phyloP scores from a whole-genome alignment of 1,140 invertebrate species.

The Phortica variegata region DNA sequence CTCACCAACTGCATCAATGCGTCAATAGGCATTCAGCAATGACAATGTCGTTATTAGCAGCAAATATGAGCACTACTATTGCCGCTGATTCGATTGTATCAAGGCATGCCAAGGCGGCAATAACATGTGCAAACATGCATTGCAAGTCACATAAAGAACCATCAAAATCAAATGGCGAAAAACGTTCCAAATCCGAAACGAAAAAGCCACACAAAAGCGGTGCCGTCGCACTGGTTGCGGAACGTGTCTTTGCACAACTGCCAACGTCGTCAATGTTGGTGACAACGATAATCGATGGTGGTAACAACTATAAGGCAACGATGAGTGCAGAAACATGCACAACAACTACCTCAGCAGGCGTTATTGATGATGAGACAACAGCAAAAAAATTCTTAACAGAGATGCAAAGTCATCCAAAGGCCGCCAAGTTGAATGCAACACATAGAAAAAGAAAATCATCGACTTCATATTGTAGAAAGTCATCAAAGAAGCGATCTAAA shows the following conservation, averaged over 20 bases:
- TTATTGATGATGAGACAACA: neutral
- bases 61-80: neutral
- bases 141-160: too few species aligned
- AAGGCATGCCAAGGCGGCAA: neutral
- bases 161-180: conserved; percentile 18
- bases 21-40: conserved; percentile 14
- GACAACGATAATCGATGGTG: neutral
- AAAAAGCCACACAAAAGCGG: conserved; percentile 30
- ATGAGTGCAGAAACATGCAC: conserved; percentile 5
- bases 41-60: conserved; percentile 16
- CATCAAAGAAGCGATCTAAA: neutral
- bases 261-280: neutral
- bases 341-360: conserved; percentile 12
- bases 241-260: conserved; percentile 2
- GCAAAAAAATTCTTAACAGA: too few species aligned
- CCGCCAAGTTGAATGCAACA: too few species aligned
- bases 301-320: conserved; percentile 2
- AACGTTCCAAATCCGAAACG: conserved; percentile 54
- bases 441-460: neutral
- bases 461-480: neutral
- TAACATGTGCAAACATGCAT: neutral
- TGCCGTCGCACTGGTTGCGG: neutral
- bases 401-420: too few species aligned
- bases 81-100: neutral
- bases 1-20: neutral